Evolutionary conservation across 2,113 vertebrate species (phyloP).

Genomic region (Callorhinus ursinus): DNA sequence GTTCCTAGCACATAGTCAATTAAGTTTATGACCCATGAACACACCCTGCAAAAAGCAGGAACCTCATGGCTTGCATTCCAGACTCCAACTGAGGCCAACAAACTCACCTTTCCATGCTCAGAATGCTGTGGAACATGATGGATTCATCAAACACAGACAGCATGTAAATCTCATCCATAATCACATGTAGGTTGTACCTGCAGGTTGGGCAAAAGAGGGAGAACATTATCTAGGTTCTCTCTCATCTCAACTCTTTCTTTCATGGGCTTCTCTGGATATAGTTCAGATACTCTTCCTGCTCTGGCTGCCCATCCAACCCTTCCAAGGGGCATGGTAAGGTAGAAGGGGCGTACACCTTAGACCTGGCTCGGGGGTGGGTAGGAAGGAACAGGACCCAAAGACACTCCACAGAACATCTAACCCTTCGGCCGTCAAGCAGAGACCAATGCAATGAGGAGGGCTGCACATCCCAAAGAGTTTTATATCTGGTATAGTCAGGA

Average conservation of each 20-base stretch:
- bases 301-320: neutral
- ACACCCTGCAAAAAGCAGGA: neutral
- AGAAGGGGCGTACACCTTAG: neutral
- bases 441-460: neutral
- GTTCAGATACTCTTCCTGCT: neutral
- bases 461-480: neutral
- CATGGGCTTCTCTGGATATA: neutral
- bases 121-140: conserved; percentile 91
- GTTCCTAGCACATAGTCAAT: neutral
- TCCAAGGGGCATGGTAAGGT: neutral
- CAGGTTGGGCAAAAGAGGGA: conserved; percentile 37
- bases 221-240: neutral
- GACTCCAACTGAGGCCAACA: neutral
- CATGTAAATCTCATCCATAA: conserved; percentile 96
- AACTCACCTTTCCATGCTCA: conserved; percentile 91
- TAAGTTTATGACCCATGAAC: neutral
- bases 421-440: neutral
- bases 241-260: neutral
- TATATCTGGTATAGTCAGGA: neutral
- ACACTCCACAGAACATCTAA: neutral
- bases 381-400: neutral
- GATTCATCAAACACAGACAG: conserved; percentile 93
- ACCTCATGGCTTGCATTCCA: neutral
- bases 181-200: conserved; percentile 92
- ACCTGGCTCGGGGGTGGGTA: neutral